phyloP scores from a whole-genome alignment of 2,113 vertebrate genomes.

The Rhabdomys dilectus region DNA sequence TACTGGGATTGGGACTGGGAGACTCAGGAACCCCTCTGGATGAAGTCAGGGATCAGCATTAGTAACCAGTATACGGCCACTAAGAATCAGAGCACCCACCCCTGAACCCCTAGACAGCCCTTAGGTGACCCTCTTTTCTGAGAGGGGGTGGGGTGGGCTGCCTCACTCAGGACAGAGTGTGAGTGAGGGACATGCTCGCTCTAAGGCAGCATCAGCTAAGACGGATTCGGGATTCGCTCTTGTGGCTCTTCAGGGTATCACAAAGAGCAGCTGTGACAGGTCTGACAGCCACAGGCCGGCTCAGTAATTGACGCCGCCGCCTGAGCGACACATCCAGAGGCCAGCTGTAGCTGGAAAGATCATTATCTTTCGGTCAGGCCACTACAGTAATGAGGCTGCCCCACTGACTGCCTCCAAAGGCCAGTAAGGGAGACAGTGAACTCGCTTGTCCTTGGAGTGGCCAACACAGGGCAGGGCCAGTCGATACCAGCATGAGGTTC shows the following conservation, averaged over 20 bases:
- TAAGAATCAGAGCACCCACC: neutral
- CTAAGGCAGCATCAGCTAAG: neutral
- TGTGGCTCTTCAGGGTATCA: slow-evolving; percentile 31
- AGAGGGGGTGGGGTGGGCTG: too few relatives aligned
- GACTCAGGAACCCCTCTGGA: neutral
- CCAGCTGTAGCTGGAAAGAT: neutral
- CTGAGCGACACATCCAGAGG: neutral
- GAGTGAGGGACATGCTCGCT: neutral
- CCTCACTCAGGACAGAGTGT: neutral
- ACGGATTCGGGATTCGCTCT: neutral
- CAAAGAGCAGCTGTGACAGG: slow-evolving; percentile 38
- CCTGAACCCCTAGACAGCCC: neutral
- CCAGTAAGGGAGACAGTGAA: neutral
- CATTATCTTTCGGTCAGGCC: slow-evolving; percentile 38
- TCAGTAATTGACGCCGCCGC: slow-evolving; percentile 64
- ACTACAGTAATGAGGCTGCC: slow-evolving; percentile 44
- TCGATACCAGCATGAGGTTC: neutral
- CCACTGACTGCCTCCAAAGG: neutral
- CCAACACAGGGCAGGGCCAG: neutral
- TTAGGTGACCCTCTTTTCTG: neutral
- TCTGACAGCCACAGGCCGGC: slow-evolving; percentile 65
- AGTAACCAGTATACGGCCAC: neutral
- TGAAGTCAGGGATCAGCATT: fast-evolving
- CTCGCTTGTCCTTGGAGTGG: neutral
- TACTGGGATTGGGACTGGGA: neutral